These are phyloP conservation scores for Esox niger DNA, from an alignment of 2,113 vertebrate genomes.

Conservation along the genomic window DNA sequence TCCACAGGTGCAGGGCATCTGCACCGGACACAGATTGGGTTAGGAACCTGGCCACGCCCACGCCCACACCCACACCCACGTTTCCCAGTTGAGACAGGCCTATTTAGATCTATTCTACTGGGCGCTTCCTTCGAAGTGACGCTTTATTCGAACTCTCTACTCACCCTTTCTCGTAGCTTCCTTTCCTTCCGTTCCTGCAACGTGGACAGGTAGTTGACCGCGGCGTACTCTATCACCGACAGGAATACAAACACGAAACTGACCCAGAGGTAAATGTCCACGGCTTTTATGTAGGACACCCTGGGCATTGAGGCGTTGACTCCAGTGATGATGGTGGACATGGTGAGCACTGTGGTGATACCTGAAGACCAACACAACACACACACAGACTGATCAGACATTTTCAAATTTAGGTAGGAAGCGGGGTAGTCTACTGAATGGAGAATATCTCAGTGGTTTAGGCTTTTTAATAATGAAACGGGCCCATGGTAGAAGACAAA, in stretches of 20 bases:
- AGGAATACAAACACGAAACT: constrained; percentile 96
- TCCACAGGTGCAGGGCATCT: constrained; percentile 83
- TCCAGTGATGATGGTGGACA: constrained; percentile 83
- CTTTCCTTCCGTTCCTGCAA: constrained; percentile 67
- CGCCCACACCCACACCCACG: too few relatives aligned
- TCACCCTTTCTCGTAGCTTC: constrained; percentile 57
- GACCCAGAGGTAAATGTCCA: constrained; percentile 92
- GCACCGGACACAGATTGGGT: constrained; percentile 17
- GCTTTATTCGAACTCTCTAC: constrained; percentile 9
- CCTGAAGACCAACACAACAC: constrained; percentile 38
- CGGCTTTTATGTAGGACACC: constrained; percentile 92
- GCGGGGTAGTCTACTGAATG: background rate
- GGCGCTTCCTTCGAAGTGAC: too few relatives aligned
- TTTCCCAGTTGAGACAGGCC: too few relatives aligned
- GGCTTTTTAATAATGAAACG: too few relatives aligned
- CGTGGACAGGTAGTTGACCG: constrained; percentile 75
- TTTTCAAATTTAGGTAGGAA: background rate
- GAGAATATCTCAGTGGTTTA: background rate
- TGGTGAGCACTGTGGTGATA: constrained; percentile 76
- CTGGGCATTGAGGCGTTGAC: constrained; percentile 93
- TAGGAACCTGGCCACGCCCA: background rate
- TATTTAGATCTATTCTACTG: too few relatives aligned
- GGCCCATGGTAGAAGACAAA: too few relatives aligned
- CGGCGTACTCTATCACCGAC: constrained; percentile 88
- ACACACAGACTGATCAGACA: background rate